These are phyloP conservation scores for Trachelus troglodyta DNA, from an alignment of 2,888 invertebrate species.

Conservation along the genomic window DNA sequence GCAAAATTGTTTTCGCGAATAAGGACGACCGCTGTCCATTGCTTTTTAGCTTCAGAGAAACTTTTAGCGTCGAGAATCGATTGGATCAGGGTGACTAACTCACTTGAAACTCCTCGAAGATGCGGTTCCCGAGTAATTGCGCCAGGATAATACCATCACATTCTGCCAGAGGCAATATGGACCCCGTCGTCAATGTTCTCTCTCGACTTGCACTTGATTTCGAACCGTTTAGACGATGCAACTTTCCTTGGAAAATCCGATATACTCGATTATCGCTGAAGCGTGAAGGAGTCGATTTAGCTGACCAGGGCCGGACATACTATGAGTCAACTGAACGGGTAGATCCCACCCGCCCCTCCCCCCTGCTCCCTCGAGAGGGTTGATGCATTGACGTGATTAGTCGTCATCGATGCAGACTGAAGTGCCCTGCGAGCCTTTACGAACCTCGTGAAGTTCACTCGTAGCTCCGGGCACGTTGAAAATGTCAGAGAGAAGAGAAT, in stretches of 20 bases:
- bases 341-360: not conserved
- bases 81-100: not conserved
- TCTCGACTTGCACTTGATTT: not conserved
- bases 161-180: not conserved
- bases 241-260: not conserved
- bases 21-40: not conserved
- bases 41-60: not conserved
- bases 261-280: not conserved
- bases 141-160: not conserved
- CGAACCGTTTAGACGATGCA: not conserved
- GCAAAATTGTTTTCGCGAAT: constrained; percentile 39
- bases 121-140: constrained; percentile 2
- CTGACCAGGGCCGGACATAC: not conserved
- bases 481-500: not conserved
- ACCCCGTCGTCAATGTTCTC: not conserved
- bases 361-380: not conserved
- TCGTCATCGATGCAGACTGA: not conserved
- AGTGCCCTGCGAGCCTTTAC: not conserved
- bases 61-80: not conserved
- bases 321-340: not conserved
- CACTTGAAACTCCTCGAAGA: not conserved
- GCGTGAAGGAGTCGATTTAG: not conserved
- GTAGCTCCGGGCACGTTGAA: not conserved
- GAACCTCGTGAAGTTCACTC: not conserved
- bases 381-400: not conserved